Evolutionary conservation across 2,888 invertebrate genomes (phyloP).

Genomic region (Polietes domitor): DNA sequence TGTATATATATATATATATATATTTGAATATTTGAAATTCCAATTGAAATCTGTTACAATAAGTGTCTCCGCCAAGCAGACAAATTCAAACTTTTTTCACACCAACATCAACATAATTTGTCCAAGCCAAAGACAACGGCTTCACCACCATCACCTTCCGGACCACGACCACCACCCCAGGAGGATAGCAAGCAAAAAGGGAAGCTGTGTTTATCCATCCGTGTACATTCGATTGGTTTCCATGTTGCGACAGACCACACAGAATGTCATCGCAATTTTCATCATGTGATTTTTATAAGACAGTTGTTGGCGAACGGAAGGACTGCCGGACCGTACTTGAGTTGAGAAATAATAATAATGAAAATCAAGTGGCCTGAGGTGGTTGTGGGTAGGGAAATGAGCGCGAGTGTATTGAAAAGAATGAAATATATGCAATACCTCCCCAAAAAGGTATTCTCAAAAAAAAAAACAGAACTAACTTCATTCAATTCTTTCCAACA

Average conservation of each 20-base stretch:
- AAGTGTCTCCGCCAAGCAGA: constrained; percentile 71
- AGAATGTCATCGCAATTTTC: constrained; percentile 59
- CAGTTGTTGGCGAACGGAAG: constrained; percentile 51
- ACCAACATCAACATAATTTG: constrained; percentile 64
- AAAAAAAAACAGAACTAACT: constrained; percentile 50
- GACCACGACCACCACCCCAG: not conserved
- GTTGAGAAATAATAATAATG: constrained; percentile 72
- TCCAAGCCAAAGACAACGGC: constrained; percentile 25
- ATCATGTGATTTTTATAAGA: constrained; percentile 69
- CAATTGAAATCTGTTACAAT: constrained; percentile 78
- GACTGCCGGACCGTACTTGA: constrained; percentile 70
- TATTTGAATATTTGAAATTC: constrained; percentile 71
- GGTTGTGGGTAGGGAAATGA: constrained; percentile 58
- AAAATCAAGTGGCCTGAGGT: constrained; percentile 76
- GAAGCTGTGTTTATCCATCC: constrained; percentile 29
- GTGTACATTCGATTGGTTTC: constrained; percentile 33
- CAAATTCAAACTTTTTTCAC: constrained; percentile 64
- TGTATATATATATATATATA: too few species aligned
- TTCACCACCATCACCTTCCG: constrained; percentile 6
- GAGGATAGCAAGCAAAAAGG: constrained; percentile 9
- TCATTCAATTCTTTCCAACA: constrained; percentile 68
- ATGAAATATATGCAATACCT: constrained; percentile 62
- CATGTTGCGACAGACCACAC: constrained; percentile 39
- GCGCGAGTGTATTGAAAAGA: constrained; percentile 64
- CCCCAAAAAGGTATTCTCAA: constrained; percentile 49